Percentiles rank a stretch among this genome's conserved stretches.
These are phyloP conservation scores for Ectemnius cavifrons DNA, from an alignment of 2,888 invertebrate genomes.

Conservation along the genomic window DNA sequence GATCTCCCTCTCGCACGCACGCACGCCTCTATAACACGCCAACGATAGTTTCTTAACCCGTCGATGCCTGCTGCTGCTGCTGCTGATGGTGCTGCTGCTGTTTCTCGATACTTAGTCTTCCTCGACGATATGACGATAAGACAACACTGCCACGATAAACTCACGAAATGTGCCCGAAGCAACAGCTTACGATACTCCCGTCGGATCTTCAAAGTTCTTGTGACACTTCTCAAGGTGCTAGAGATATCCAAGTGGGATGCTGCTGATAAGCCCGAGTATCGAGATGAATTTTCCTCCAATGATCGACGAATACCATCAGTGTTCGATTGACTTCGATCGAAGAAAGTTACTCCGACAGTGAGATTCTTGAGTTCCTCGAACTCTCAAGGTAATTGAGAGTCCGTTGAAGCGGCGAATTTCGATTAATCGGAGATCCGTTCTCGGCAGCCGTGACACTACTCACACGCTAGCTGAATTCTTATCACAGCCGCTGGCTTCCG, in stretches of 20 bases:
- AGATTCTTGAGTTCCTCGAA: neutral
- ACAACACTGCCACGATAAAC: neutral
- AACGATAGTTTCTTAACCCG: slow-evolving; percentile 1
- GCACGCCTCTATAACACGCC: neutral
- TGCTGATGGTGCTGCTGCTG: neutral
- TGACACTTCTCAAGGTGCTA: neutral
- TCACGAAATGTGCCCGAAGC: neutral
- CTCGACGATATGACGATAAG: neutral
- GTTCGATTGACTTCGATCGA: too few species aligned
- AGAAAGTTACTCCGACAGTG: too few species aligned
- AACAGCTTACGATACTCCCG: neutral
- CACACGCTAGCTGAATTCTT: neutral
- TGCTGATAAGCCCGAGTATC: neutral
- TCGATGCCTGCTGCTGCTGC: slow-evolving; percentile 14
- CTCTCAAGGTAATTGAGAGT: slow-evolving; percentile 8
- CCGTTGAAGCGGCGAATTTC: slow-evolving; percentile 27
- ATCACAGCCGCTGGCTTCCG: neutral
- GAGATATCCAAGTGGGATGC: neutral
- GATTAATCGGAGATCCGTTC: neutral
- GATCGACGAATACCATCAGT: neutral
- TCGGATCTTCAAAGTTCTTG: neutral
- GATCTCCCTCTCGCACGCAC: slow-evolving; percentile 22
- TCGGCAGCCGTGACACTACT: neutral
- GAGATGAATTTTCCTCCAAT: neutral
- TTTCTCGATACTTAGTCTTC: neutral